These are phyloP conservation scores for Hycleus cichorii DNA, from an alignment of 1,140 invertebrate species.

Conservation along the genomic window DNA sequence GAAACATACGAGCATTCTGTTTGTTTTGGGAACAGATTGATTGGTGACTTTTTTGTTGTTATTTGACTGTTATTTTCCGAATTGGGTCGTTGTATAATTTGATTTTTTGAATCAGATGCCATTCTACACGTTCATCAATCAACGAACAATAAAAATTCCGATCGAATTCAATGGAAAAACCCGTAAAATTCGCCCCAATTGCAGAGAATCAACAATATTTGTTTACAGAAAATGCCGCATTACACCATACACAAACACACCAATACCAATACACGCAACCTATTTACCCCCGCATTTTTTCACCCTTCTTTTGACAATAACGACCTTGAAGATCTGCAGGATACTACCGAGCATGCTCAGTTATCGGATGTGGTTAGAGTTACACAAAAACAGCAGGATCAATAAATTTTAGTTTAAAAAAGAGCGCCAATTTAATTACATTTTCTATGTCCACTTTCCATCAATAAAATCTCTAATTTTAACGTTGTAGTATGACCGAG, in stretches of 20 bases:
- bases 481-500: conserved; percentile 25
- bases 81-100: conserved; percentile 23
- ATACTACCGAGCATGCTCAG: too few relatives aligned
- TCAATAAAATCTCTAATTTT: conserved; percentile 33
- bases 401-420: too few relatives aligned
- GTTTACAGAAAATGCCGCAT: conserved; percentile 7
- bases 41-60: conserved; percentile 20
- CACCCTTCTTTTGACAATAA: conserved; percentile 13
- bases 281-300: conserved; percentile 1
- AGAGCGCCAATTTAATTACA: conserved; percentile 15
- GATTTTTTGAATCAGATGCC: conserved; percentile 13
- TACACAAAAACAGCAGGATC: too few relatives aligned
- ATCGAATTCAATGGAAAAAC: neutral
- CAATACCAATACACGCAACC: neutral
- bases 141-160: too few relatives aligned
- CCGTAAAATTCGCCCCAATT: neutral
- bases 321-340: conserved; percentile 8
- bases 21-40: conserved; percentile 51
- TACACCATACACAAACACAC: neutral
- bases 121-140: neutral
- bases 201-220: neutral
- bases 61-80: conserved; percentile 20
- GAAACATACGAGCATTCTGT: conserved; percentile 60
- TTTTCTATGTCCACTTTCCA: conserved; percentile 35
- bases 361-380: too few relatives aligned